phyloP scores from a whole-genome alignment of 2,888 invertebrate genomes.

The Cheiracanthium punctorium region DNA sequence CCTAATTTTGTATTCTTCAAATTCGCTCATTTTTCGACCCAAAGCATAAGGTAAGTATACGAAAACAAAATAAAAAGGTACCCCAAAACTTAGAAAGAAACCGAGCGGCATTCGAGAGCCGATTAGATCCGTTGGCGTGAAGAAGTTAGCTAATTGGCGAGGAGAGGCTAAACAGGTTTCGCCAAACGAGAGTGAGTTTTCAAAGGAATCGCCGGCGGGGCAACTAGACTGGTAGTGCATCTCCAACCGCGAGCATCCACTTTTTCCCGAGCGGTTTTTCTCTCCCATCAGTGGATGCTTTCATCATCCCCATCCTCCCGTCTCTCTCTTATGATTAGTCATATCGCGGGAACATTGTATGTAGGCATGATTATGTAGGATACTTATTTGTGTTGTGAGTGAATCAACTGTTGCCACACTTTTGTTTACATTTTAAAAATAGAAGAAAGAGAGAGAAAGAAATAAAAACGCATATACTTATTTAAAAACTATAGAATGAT shows the following conservation, averaged over 20 bases:
- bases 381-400: too few relatives aligned
- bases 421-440: too few relatives aligned
- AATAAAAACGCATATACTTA: too few relatives aligned
- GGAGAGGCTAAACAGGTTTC: constrained; percentile 12
- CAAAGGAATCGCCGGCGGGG: constrained; percentile 35
- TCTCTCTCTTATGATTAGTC: too few relatives aligned
- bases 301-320: constrained; percentile 56
- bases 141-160: constrained; percentile 59
- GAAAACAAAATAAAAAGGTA: not conserved
- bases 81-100: not conserved
- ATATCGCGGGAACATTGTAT: not conserved
- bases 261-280: constrained; percentile 39
- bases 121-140: constrained; percentile 26
- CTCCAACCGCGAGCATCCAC: constrained; percentile 39
- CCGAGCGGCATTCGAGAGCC: not conserved
- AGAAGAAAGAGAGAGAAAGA: too few relatives aligned
- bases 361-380: constrained; percentile 27
- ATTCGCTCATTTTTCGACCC: too few relatives aligned
- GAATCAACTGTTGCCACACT: too few relatives aligned
- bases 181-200: constrained; percentile 62
- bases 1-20: too few relatives aligned
- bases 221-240: constrained; percentile 46
- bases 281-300: constrained; percentile 15
- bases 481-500: too few relatives aligned
- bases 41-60: not conserved